Percentiles rank a stretch among this genome's conserved stretches.
phyloP scores from a whole-genome alignment of 2,888 invertebrate species.

The Philereme transversata region DNA sequence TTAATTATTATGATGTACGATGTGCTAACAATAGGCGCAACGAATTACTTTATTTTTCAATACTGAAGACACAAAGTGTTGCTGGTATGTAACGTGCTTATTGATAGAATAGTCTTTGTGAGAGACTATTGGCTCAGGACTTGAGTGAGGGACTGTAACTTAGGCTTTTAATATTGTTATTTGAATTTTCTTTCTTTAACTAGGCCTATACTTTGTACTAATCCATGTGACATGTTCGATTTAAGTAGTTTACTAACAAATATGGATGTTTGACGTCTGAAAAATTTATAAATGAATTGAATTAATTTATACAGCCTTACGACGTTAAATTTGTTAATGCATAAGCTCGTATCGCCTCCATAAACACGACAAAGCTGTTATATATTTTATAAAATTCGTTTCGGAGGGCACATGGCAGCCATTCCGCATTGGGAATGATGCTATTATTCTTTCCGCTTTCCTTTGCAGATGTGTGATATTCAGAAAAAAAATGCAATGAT shows the following conservation, averaged over 20 bases:
- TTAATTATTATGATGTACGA: background rate
- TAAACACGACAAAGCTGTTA: constrained; percentile 40
- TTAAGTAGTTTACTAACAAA: too few relatives aligned
- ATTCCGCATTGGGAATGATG: constrained; percentile 46
- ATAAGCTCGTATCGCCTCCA: constrained; percentile 19
- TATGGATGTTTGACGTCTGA: too few relatives aligned
- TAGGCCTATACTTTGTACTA: too few relatives aligned
- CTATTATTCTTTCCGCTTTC: constrained; percentile 44
- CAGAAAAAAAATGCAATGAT: constrained; percentile 11
- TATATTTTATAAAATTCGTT: constrained; percentile 43
- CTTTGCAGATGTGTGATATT: constrained; percentile 37
- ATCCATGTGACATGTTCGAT: too few relatives aligned
- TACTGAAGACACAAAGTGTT: background rate
- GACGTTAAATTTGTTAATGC: constrained; percentile 11
- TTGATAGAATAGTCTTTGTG: too few relatives aligned
- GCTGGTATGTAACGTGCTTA: background rate
- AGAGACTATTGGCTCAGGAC: too few relatives aligned
- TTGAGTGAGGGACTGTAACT: too few relatives aligned
- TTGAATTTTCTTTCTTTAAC: too few relatives aligned
- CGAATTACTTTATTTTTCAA: background rate
- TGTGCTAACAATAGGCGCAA: background rate
- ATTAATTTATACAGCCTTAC: background rate
- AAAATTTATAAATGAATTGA: too few relatives aligned
- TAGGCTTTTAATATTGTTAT: too few relatives aligned
- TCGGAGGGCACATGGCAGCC: constrained; percentile 39